Conservation (phyloP, 2,797 vertebrate species). For the Pyrrhura leucotis region DNA sequence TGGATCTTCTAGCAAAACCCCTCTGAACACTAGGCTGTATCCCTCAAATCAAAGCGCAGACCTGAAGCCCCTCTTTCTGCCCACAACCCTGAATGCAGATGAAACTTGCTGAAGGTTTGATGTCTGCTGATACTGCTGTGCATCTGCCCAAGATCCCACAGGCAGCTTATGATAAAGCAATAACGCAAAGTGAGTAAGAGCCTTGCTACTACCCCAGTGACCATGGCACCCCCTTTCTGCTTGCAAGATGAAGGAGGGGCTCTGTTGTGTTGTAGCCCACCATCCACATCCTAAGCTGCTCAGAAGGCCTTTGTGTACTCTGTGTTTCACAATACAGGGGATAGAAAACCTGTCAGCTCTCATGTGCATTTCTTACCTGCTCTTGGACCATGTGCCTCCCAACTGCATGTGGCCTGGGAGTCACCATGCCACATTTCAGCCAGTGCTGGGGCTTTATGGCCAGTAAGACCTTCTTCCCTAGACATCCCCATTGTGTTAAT, state of each 20-base stretch:
- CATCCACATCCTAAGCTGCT: neutral
- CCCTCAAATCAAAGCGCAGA: neutral
- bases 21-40: neutral
- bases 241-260: neutral
- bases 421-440: neutral
- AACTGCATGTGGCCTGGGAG: neutral
- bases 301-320: neutral
- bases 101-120: neutral
- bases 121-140: neutral
- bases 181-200: rapidly evolving
- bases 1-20: neutral
- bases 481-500: neutral
- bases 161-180: neutral
- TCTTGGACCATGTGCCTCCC: neutral
- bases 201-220: neutral
- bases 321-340: neutral
- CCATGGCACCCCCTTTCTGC: neutral
- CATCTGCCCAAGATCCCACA: neutral
- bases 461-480: neutral
- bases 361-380: neutral
- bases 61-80: neutral
- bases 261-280: neutral
- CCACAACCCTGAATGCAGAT: too few relatives aligned
- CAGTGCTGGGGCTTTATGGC: neutral
- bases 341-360: neutral